Evolutionary conservation across 2,888 invertebrate genomes (phyloP).

Genomic region (Sussaba pulchella): DNA sequence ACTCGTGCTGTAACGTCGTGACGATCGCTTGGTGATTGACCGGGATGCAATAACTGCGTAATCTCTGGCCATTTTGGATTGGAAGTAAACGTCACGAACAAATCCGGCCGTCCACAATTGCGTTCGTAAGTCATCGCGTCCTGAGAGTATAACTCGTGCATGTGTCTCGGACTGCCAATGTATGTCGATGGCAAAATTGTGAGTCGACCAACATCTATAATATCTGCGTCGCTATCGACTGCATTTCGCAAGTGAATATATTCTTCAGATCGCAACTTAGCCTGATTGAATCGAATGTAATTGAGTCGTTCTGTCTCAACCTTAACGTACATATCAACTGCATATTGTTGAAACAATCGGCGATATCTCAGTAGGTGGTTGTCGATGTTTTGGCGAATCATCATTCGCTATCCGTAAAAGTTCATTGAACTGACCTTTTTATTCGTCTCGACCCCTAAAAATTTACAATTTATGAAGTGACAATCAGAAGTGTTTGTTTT

Average conservation of each 20-base stretch:
- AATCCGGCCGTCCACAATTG: too few relatives aligned
- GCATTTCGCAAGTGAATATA: slow-evolving; percentile 77
- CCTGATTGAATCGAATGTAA: slow-evolving; percentile 71
- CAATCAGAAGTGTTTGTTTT: slow-evolving; percentile 12
- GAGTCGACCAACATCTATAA: slow-evolving; percentile 35
- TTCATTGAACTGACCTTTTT: slow-evolving; percentile 63
- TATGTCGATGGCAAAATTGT: slow-evolving; percentile 70
- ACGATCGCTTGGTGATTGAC: too few relatives aligned
- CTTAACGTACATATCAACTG: slow-evolving; percentile 81
- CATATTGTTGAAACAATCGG: neutral
- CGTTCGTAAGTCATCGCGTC: too few relatives aligned
- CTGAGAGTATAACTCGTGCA: slow-evolving; percentile 76
- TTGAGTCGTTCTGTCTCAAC: slow-evolving; percentile 79
- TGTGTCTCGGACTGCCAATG: slow-evolving; percentile 73
- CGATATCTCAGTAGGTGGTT: slow-evolving; percentile 28
- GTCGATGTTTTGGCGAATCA: neutral
- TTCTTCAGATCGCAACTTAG: slow-evolving; percentile 66
- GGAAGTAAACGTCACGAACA: too few relatives aligned
- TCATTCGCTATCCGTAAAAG: slow-evolving; percentile 32
- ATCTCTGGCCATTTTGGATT: too few relatives aligned
- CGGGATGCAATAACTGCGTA: too few relatives aligned
- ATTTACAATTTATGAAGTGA: neutral
- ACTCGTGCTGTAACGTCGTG: too few relatives aligned
- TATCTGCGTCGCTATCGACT: slow-evolving; percentile 71
- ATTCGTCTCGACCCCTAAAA: neutral